Conservation (phyloP, 1,140 invertebrate species). For the Drosophila santomea region DNA sequence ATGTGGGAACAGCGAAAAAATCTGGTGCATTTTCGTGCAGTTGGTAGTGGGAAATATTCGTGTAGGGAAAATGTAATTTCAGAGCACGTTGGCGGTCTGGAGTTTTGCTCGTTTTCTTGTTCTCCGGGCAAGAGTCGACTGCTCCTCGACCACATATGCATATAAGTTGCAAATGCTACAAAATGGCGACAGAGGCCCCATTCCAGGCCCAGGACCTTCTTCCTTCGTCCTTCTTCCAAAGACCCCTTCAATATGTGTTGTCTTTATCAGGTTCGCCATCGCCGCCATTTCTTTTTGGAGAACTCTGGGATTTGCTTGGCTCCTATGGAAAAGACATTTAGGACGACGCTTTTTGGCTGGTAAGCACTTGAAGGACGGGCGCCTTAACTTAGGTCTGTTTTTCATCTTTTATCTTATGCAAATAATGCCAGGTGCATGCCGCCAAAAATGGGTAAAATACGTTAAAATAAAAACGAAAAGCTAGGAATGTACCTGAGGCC, state of each 20-base stretch:
- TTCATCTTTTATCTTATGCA: constrained; percentile 77
- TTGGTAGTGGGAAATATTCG: constrained; percentile 71
- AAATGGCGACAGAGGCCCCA: constrained; percentile 72
- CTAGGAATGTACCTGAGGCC: constrained; percentile 33
- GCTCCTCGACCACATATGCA: constrained; percentile 58
- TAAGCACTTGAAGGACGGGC: constrained; percentile 41
- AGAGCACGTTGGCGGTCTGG: constrained; percentile 59
- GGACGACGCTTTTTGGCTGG: constrained; percentile 51
- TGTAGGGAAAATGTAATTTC: constrained; percentile 80
- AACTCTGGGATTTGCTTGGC: constrained; percentile 55
- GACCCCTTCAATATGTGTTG: constrained; percentile 57
- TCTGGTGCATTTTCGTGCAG: constrained; percentile 75
- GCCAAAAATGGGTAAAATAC: no score
- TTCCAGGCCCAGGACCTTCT: constrained; percentile 20
- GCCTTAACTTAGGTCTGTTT: constrained; percentile 39
- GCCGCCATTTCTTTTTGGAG: constrained; percentile 26
- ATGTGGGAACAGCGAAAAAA: constrained; percentile 53
- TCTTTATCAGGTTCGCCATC: constrained; percentile 76
- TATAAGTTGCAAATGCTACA: constrained; percentile 77
- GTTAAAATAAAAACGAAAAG: not conserved
- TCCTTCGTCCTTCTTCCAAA: not conserved
- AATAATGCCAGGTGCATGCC: constrained; percentile 74
- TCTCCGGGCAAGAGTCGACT: not conserved
- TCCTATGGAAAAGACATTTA: constrained; percentile 78
- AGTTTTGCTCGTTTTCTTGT: constrained; percentile 22